phyloP scores from a whole-genome alignment of 2,888 invertebrate species.

The Agrochola lota region DNA sequence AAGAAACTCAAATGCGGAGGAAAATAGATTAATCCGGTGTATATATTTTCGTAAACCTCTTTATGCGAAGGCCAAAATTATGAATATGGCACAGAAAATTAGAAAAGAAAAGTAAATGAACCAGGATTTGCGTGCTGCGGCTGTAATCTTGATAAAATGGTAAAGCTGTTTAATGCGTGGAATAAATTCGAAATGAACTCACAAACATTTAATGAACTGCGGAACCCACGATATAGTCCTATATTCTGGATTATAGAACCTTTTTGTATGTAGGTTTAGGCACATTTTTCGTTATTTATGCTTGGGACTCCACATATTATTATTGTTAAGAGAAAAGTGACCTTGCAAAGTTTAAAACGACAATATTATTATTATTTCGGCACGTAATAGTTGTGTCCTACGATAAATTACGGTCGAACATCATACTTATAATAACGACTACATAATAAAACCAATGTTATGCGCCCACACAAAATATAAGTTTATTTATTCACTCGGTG shows the following conservation, averaged over 20 bases:
- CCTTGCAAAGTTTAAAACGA: slow-evolving; percentile 15
- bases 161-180: slow-evolving; percentile 58
- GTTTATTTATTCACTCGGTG: slow-evolving; percentile 67
- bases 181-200: slow-evolving; percentile 59
- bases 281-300: slow-evolving; percentile 18
- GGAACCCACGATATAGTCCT: slow-evolving; percentile 19
- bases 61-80: slow-evolving; percentile 60
- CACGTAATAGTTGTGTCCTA: neutral
- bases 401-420: slow-evolving; percentile 45
- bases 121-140: slow-evolving; percentile 63
- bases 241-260: neutral
- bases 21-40: slow-evolving; percentile 55
- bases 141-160: slow-evolving; percentile 67
- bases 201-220: slow-evolving; percentile 57
- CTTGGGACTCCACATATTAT: neutral
- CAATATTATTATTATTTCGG: slow-evolving; percentile 3
- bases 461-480: slow-evolving; percentile 60
- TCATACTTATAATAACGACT: slow-evolving; percentile 47
- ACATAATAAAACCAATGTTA: slow-evolving; percentile 47
- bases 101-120: slow-evolving; percentile 68
- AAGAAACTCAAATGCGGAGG: slow-evolving; percentile 43
- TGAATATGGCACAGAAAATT: slow-evolving; percentile 66
- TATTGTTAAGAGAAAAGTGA: neutral
- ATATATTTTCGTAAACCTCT: slow-evolving; percentile 57
- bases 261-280: neutral